Conservation (phyloP, 2,888 invertebrate genomes). For the Ellobium chinense region DNA sequence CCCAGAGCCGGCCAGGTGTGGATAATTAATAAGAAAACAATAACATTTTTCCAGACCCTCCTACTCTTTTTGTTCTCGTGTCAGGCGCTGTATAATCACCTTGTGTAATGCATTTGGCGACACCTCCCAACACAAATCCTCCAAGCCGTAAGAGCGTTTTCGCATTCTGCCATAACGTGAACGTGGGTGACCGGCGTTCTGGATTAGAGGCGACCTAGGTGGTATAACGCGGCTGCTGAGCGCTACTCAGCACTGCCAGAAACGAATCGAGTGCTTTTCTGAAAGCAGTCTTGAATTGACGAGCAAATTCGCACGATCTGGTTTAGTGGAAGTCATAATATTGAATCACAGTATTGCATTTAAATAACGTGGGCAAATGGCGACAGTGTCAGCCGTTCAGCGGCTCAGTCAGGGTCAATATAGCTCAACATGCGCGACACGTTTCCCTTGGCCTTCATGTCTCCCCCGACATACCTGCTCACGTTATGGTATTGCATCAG, state of each 20-base stretch:
- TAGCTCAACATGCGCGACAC: too few species aligned
- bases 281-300: background rate
- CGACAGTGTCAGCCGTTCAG: too few species aligned
- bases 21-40: constrained; percentile 6
- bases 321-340: background rate
- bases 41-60: background rate
- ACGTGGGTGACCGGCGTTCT: too few species aligned
- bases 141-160: background rate
- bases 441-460: too few species aligned
- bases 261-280: background rate
- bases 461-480: too few species aligned
- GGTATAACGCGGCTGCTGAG: too few species aligned
- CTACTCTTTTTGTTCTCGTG: background rate
- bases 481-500: too few species aligned
- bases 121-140: background rate
- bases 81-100: background rate
- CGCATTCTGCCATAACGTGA: too few species aligned
- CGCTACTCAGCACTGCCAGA: too few species aligned
- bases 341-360: background rate
- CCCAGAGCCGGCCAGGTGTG: background rate
- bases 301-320: background rate
- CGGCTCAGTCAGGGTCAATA: too few species aligned
- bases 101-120: background rate
- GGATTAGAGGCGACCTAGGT: too few species aligned
- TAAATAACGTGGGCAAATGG: too few species aligned